A percentile compares a stretch with the other conserved stretches of the same genome.
phyloP scores from a whole-genome alignment of 2,113 vertebrate genomes.

The Carassius auratus region DNA sequence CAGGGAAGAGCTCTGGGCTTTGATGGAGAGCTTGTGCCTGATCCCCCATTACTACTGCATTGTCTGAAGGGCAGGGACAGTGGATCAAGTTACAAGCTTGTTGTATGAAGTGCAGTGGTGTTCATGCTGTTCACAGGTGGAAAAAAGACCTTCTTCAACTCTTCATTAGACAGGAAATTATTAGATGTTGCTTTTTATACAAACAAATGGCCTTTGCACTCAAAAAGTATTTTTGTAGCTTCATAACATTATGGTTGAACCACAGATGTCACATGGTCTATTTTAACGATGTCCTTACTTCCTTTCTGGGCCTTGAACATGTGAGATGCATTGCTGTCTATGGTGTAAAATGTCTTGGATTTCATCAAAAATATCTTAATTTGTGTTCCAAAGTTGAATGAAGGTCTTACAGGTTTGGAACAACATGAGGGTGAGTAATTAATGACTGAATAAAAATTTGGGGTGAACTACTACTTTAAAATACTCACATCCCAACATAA shows the following conservation, averaged over 20 bases:
- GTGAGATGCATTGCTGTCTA: too few relatives aligned
- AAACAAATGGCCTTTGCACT: background rate
- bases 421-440: too few relatives aligned
- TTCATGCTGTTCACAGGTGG: background rate
- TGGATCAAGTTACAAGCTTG: slow-evolving; percentile 38
- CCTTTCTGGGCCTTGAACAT: too few relatives aligned
- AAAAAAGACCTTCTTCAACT: background rate
- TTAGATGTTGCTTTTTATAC: background rate
- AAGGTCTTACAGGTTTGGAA: too few relatives aligned
- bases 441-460: too few relatives aligned
- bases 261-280: too few relatives aligned
- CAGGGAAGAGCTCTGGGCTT: slow-evolving; percentile 25
- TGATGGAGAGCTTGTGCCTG: slow-evolving; percentile 43
- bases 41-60: slow-evolving; percentile 12
- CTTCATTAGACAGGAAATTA: background rate
- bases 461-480: too few relatives aligned
- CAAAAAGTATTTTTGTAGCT: too few relatives aligned
- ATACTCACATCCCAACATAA: background rate
- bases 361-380: too few relatives aligned
- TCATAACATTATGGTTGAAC: too few relatives aligned
- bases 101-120: background rate
- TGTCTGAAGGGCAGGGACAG: slow-evolving; percentile 29
- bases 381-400: too few relatives aligned
- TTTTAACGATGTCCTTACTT: background rate
- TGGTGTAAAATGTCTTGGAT: too few relatives aligned